Conservation (phyloP, 1,140 invertebrate species). For the Agraylea sexmaculata region DNA sequence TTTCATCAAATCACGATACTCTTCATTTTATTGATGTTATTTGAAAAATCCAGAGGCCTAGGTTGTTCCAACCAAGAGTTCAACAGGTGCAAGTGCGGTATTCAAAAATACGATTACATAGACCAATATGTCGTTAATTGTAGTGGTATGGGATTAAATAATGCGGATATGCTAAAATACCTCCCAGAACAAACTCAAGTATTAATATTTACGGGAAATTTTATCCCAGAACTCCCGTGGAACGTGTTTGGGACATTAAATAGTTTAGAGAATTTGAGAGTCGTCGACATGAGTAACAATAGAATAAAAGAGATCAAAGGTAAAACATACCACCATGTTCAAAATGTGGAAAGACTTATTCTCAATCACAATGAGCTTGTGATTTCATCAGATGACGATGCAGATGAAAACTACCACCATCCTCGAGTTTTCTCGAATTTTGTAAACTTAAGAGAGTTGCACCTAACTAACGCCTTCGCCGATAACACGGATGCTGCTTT, state of each 20-base stretch:
- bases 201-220: slow-evolving; percentile 64
- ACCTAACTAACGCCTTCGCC: slow-evolving; percentile 66
- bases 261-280: slow-evolving; percentile 44
- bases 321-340: slow-evolving; percentile 65
- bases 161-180: slow-evolving; percentile 44
- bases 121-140: slow-evolving; percentile 61
- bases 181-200: slow-evolving; percentile 56
- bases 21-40: too few relatives aligned
- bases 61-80: too few relatives aligned
- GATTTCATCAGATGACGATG: slow-evolving; percentile 41
- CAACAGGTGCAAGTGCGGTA: slow-evolving; percentile 42
- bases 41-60: too few relatives aligned
- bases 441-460: slow-evolving; percentile 55
- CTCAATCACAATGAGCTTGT: slow-evolving; percentile 64
- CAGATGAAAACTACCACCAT: slow-evolving; percentile 49
- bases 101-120: slow-evolving; percentile 38
- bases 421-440: slow-evolving; percentile 71
- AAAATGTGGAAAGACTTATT: slow-evolving; percentile 56
- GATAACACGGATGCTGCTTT: slow-evolving; percentile 50
- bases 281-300: slow-evolving; percentile 70
- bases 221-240: slow-evolving; percentile 49
- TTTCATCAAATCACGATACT: too few relatives aligned
- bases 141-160: slow-evolving; percentile 48
- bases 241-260: slow-evolving; percentile 60
- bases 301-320: slow-evolving; percentile 62